Base-by-base conservation (phyloP, 2,797 vertebrate genomes). In the Rachycentron canadum region DNA sequence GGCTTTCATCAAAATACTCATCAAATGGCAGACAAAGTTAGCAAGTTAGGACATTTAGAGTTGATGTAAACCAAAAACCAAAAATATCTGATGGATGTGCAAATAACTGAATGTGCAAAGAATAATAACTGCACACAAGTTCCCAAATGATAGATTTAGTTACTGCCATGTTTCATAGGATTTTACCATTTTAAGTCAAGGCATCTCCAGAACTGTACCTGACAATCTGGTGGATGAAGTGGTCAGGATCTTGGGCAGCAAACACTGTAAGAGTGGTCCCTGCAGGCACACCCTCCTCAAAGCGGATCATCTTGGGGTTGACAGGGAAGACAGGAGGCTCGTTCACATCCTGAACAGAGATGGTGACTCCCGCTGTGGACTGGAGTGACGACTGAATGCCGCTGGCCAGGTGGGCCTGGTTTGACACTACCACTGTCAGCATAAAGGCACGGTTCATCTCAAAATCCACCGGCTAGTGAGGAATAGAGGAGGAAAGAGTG, bases 401-500 rank as follows among this genome's bases (percentile, higher is more conserved):
- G 0, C 96, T 97, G 89, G 97, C 96, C 82, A 99, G 90, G 40
- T 96, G 96, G 36, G 97, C 97, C 91, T 98, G 97, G 92, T 99
- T 99, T 70, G 97, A 96, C 43, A 98, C 98, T 92, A 98, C 96
- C 90, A 99, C 97, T 0, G 97, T 98, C 91, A 99, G 94, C 96
- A 98, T 96, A 93, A 99, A 99, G 52, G 96, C 97, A 16, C 97
- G 95, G 91, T 99, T 99, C 94, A 97, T 95, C 93, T 99, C 98
- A 0, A 97, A 99, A 88, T 99, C 98, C 5, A 99, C 97, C 0
- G 97, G 96, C 98, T 99, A 62, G 75, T 36, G 71, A 49, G 11
- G 38, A 61, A 38, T 4, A 9, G 0, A n/a, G 8, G 34, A 56
- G 55, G 28, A 50, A 7, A 19, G 50, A 40, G 25, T 14, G n/a